Evolutionary conservation across 2,888 invertebrate genomes (phyloP).

Genomic region (Spodoptera exigua): DNA sequence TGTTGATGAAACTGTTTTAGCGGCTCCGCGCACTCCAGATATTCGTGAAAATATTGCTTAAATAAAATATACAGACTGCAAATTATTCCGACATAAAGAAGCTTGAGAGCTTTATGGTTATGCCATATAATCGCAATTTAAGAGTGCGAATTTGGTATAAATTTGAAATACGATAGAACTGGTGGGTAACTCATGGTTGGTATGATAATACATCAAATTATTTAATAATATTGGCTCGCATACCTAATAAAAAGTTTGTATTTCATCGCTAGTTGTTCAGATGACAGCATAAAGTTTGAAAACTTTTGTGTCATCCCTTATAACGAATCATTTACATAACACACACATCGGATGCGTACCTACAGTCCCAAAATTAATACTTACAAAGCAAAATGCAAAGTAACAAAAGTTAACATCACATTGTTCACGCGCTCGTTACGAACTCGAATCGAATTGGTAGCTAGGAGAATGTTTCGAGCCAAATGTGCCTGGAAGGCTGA

Average conservation of each 20-base stretch:
- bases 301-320: slow-evolving; percentile 55
- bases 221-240: background rate
- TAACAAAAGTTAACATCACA: slow-evolving; percentile 75
- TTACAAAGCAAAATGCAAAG: slow-evolving; percentile 72
- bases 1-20: slow-evolving; percentile 71
- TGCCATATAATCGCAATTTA: slow-evolving; percentile 69
- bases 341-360: slow-evolving; percentile 41
- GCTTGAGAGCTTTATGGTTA: slow-evolving; percentile 76
- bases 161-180: slow-evolving; percentile 56
- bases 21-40: slow-evolving; percentile 60
- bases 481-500: slow-evolving; percentile 80
- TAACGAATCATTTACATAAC: slow-evolving; percentile 47
- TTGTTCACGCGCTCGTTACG: slow-evolving; percentile 80
- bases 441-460: slow-evolving; percentile 80
- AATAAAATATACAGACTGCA: slow-evolving; percentile 74
- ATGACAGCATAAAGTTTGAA: background rate
- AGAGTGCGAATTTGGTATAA: slow-evolving; percentile 70
- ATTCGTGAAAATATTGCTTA: slow-evolving; percentile 68
- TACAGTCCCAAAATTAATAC: slow-evolving; percentile 48
- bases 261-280: too few relatives aligned
- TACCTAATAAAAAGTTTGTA: too few relatives aligned
- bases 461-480: slow-evolving; percentile 74
- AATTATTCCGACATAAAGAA: slow-evolving; percentile 77
- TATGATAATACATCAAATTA: slow-evolving; percentile 9
- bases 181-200: slow-evolving; percentile 13